Conservation (phyloP, 64 coral and sea anemone genomes). For the Montipora cactus region DNA sequence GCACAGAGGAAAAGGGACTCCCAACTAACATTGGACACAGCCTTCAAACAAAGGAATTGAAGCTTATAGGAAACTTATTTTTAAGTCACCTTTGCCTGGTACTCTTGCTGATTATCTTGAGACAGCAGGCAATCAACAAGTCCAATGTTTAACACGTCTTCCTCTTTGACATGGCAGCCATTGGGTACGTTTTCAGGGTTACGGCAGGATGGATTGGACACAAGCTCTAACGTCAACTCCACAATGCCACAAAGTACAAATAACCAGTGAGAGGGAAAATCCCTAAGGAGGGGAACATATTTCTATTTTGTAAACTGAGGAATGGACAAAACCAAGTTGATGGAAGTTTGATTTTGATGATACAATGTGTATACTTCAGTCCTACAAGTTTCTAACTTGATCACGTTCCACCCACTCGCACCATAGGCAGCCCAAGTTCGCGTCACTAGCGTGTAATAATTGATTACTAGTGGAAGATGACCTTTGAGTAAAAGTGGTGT, state of each 20-base stretch:
- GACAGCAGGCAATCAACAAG: slow-evolving; percentile 12
- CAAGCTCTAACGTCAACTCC: neutral
- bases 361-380: neutral
- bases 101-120: neutral
- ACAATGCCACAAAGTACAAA: slow-evolving; percentile 15
- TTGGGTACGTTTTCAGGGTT: neutral
- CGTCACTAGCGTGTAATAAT: too few species aligned
- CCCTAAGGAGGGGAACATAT: neutral
- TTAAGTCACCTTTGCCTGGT: neutral
- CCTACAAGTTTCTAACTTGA: too few species aligned
- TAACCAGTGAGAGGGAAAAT: slow-evolving; percentile 30
- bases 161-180: neutral
- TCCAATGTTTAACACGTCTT: neutral
- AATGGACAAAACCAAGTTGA: too few species aligned
- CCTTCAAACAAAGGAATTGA: too few species aligned
- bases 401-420: too few species aligned
- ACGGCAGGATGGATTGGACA: neutral
- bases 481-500: too few species aligned
- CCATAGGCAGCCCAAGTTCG: too few species aligned
- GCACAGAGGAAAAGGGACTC: too few species aligned
- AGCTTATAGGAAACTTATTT: neutral
- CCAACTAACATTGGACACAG: too few species aligned
- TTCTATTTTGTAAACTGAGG: neutral
- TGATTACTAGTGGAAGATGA: too few species aligned
- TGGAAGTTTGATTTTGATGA: neutral